These are phyloP conservation scores for Centropyge bicolor DNA, from an alignment of 2,797 vertebrate genomes.

Conservation along the genomic window DNA sequence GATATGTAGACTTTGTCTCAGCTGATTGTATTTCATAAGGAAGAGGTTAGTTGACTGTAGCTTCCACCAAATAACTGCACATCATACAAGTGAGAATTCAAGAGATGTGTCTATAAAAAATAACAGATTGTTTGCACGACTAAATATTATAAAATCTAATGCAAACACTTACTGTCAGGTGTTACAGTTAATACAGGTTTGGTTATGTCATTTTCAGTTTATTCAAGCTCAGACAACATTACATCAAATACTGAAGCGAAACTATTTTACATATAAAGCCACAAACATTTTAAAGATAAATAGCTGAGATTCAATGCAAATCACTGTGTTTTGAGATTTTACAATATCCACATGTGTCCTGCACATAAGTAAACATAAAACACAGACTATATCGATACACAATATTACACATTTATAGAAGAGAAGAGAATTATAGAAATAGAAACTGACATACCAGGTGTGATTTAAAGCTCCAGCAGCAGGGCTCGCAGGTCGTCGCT, in stretches of 20 bases:
- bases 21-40: not conserved
- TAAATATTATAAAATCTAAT: not conserved
- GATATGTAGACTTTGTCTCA: not conserved
- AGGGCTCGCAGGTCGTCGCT: constrained; percentile 33
- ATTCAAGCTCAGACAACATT: not conserved
- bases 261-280: not conserved
- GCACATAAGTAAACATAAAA: not conserved
- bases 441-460: constrained; percentile 50
- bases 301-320: not conserved
- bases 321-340: not conserved
- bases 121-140: not conserved
- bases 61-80: not conserved
- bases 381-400: not conserved
- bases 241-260: not conserved
- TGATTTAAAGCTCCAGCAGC: constrained; percentile 19
- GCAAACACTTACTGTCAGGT: constrained; percentile 9
- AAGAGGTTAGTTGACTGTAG: not conserved
- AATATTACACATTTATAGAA: not conserved
- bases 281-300: not conserved
- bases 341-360: not conserved
- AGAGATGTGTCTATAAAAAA: not conserved
- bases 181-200: not conserved
- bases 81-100: not conserved
- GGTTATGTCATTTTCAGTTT: not conserved
- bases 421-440: not conserved